phyloP scores from a whole-genome alignment of 2,888 invertebrate species.

The Heliconius ethilla region DNA sequence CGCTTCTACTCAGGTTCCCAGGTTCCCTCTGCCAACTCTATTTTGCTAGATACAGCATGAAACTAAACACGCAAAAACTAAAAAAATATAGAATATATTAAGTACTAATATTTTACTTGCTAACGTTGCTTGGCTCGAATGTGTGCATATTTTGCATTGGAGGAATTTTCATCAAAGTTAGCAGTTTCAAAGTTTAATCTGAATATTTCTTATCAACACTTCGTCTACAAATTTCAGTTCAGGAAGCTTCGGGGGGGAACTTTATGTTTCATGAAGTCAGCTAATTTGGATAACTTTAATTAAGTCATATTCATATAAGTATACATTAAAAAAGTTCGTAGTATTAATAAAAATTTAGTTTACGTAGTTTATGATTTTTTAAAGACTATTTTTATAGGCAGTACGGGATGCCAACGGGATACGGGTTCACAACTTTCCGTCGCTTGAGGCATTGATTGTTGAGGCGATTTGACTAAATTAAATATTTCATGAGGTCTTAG shows the following conservation, averaged over 20 bases:
- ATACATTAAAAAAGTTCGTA: neutral
- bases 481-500: no score
- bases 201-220: constrained; percentile 20
- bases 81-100: neutral
- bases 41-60: no score
- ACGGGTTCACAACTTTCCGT: no score
- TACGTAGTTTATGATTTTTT: neutral
- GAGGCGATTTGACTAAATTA: no score
- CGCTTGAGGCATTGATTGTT: no score
- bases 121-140: neutral
- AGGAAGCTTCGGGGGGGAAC: neutral
- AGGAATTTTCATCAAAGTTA: constrained; percentile 14
- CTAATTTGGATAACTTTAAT: constrained; percentile 16
- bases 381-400: neutral
- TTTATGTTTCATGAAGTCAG: constrained; percentile 16
- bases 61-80: neutral
- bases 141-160: neutral
- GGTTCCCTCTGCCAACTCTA: no score
- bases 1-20: no score
- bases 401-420: no score
- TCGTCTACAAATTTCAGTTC: constrained; percentile 15
- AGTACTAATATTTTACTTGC: neutral
- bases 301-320: neutral
- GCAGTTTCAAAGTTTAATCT: constrained; percentile 10
- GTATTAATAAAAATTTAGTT: neutral